phyloP scores from a whole-genome alignment of 2,113 vertebrate genomes.

The Podarcis cretensis region DNA sequence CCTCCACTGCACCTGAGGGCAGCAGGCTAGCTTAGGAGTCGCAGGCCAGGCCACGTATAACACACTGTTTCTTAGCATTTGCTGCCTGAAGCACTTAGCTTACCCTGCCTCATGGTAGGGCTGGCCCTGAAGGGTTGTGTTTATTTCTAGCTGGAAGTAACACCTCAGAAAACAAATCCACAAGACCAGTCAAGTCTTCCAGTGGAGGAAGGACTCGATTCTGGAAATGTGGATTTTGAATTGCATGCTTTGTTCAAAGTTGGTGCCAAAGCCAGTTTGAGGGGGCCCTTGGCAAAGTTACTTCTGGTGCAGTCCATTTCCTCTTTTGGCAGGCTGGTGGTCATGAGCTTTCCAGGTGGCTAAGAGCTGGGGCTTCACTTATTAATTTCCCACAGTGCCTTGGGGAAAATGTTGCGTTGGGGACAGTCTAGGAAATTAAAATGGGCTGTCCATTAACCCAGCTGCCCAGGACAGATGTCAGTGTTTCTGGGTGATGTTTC shows the following conservation, averaged over 20 bases:
- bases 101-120: too few relatives aligned
- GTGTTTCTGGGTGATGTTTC: rapidly evolving
- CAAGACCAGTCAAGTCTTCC: not conserved
- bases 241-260: not conserved
- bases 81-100: too few relatives aligned
- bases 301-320: not conserved
- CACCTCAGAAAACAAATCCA: not conserved
- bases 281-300: not conserved
- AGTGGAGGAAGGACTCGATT: not conserved
- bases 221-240: not conserved
- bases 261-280: not conserved
- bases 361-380: not conserved
- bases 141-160: not conserved
- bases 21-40: too few relatives aligned
- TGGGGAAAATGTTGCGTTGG: not conserved
- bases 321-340: not conserved
- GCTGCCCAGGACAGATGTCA: not conserved
- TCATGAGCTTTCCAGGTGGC: not conserved
- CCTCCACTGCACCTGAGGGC: too few relatives aligned
- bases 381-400: not conserved
- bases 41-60: too few relatives aligned
- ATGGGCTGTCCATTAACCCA: not conserved
- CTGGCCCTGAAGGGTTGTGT: not conserved
- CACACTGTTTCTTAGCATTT: too few relatives aligned
- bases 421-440: not conserved